A percentile compares a stretch with the other conserved stretches of the same genome.
phyloP scores from a whole-genome alignment of 2,888 invertebrate species.

The Rhamphomyia laevipes region DNA sequence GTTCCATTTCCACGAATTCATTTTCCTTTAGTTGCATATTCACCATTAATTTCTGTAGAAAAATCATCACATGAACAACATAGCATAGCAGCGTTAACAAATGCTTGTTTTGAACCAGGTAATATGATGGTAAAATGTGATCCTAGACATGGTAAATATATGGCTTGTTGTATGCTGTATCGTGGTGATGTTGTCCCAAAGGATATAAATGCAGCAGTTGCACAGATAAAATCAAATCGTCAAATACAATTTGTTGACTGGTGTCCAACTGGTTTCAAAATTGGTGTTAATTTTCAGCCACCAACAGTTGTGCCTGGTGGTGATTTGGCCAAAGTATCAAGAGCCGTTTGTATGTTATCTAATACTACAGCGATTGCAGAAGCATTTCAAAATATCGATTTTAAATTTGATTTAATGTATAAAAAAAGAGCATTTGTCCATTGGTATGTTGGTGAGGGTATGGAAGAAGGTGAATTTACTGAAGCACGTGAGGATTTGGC shows the following conservation, averaged over 20 bases:
- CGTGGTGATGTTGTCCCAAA: conserved; percentile 84
- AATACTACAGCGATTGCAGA: conserved; percentile 87
- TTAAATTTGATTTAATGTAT: conserved; percentile 77
- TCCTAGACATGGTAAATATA: conserved; percentile 73
- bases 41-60: conserved; percentile 28
- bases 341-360: conserved; percentile 81
- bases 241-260: conserved; percentile 86
- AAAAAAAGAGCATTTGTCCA: conserved; percentile 71
- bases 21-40: conserved; percentile 34
- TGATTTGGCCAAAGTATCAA: conserved; percentile 68
- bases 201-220: conserved; percentile 77
- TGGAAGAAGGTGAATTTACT: conserved; percentile 36
- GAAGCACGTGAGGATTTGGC: conserved; percentile 36
- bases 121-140: conserved; percentile 89
- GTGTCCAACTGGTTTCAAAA: conserved; percentile 89
- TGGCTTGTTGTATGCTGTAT: conserved; percentile 79
- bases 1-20: conserved; percentile 90
- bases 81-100: conserved; percentile 63
- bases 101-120: conserved; percentile 76
- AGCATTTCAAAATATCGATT: conserved; percentile 81
- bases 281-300: conserved; percentile 74
- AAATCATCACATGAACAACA: conserved; percentile 29
- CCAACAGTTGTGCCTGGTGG: conserved; percentile 66
- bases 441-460: conserved; percentile 56
- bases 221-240: conserved; percentile 62